Evolutionary conservation across 2,113 vertebrate genomes (phyloP), one percentile per base, ranked within the genome.

Genomic region (Alouatta palliata): DNA sequence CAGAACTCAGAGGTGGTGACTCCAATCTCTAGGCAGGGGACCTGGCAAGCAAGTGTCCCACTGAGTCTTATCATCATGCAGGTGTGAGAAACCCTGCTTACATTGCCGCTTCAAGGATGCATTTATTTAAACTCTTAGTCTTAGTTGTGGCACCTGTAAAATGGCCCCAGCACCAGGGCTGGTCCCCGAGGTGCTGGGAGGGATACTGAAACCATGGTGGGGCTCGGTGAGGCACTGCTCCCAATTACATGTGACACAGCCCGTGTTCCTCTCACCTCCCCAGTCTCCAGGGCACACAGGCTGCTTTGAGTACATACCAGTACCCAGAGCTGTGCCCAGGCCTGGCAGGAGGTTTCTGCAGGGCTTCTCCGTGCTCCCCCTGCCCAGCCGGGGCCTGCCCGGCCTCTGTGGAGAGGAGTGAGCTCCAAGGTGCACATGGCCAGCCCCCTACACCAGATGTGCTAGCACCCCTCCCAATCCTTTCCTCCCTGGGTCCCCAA

Each of bases 391-490:
- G 14, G 54, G 40, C 37, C 68, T 92, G 54, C 32, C 40, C 11
- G 3, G 40, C 6, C 54, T 12, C 68, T 8, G 9, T 2, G 1
- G 75, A 71, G 77, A 49, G 16, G 40, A 56, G 19, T 30, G 3
- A 52, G 10, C 43, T 64, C 54, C 40, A 11, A n/a, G 56, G 4
- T 35, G n/a, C 49, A 8, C 21, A 5, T 14, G 45, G 70, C n/a
- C 13, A 16, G 19, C 37, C 47, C 10, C 6, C 3, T 1, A 14
- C 23, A 19, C 8, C 2, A 6, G 73, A 5, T n/a, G 35, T 6
- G 30, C 8, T 19, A 25, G 87, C 0, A 4, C 25, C 64, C 37
- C 30, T 45, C 8, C 30, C 1, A 4, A 35, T 66, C 21, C 52
- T 35, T 40, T 58, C 32, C 19, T 6, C n/a, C 25, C 37, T 8